Evolutionary conservation across 2,888 invertebrate genomes (phyloP), one percentile per base, ranked within the genome.

Genomic region (Callyntrura sp.): DNA sequence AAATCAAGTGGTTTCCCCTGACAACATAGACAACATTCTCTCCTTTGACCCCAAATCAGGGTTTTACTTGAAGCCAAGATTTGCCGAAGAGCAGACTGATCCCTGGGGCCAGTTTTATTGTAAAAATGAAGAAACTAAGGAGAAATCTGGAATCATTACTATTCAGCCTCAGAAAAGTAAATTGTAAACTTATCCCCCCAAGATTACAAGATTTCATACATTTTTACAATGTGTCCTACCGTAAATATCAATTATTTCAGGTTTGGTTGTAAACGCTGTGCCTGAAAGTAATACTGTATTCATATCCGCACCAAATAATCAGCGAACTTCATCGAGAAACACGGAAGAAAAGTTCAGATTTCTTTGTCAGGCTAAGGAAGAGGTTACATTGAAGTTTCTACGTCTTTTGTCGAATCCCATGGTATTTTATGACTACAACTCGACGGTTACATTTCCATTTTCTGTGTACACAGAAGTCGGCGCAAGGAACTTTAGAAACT

Each of bases 361-460:
- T 57, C 8, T 57, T 3, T 92, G 92, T 28, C 82, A 92, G 73
- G 92, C 91, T 4, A 92, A 92, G n/a, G 92, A 92, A 89, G 91
- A 90, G 28, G 70, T 92, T 2, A 84, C 86, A 20, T 57, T 92
- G 4, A 91, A 92, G 28, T 84, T 91, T 70, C 82, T 88, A 2
- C 73, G 81, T 28, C 78, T 92, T 14, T 65, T 55, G 4, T 60
- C 73, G 2, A 84, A 79, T n/a, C 88, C 88, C n/a, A 82, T 84
- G 76, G 68, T 90, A 17, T 20, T 48, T 0, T 90, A 90, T 45
- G 85, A 70, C 2, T 76, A 84, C 79, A 92, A 92, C 65, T 23
- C 83, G 0, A 85, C 91, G 0, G 85, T 87, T 2, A 23, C 62
- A 2, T 92, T 90, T 65, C 91, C 90, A 5, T 92, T 90, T 23